Evolutionary conservation across 2,888 invertebrate genomes (phyloP).

Genomic region (Prenolepis imparis): DNA sequence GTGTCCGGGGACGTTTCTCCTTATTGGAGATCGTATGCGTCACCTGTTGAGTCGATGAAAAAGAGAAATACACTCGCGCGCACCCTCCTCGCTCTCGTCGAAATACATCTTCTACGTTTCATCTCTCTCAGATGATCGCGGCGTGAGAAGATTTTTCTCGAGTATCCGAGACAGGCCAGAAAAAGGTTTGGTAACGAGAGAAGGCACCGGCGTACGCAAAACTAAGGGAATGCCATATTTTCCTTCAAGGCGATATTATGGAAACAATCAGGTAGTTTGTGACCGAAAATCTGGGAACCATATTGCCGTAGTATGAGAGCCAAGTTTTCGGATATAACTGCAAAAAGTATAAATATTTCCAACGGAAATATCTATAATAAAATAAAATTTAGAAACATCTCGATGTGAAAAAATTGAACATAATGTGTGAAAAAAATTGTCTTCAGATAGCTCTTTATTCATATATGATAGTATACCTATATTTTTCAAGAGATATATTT

Average conservation of each 20-base stretch:
- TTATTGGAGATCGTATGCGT: constrained; percentile 2
- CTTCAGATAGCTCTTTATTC: background rate
- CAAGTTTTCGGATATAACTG: background rate
- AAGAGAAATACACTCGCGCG: constrained; percentile 22
- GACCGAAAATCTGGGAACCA: constrained; percentile 8
- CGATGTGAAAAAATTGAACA: background rate
- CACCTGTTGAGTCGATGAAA: constrained; percentile 40
- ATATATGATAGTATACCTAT: background rate
- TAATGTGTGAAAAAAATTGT: background rate
- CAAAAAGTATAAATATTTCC: background rate
- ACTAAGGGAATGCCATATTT: background rate
- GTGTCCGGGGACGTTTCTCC: background rate
- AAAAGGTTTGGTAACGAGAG: constrained; percentile 31
- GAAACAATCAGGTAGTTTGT: constrained; percentile 2
- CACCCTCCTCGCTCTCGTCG: constrained; percentile 8
- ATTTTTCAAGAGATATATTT: background rate
- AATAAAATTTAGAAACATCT: background rate
- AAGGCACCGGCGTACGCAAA: background rate
- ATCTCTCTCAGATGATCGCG: background rate
- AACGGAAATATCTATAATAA: background rate
- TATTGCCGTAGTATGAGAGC: background rate
- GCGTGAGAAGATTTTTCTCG: constrained; percentile 16
- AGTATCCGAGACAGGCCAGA: constrained; percentile 8
- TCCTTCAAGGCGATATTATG: background rate
- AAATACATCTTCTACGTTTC: constrained; percentile 1